Base-by-base conservation (phyloP, 2,797 vertebrate genomes). In the Vultur gryphus region DNA sequence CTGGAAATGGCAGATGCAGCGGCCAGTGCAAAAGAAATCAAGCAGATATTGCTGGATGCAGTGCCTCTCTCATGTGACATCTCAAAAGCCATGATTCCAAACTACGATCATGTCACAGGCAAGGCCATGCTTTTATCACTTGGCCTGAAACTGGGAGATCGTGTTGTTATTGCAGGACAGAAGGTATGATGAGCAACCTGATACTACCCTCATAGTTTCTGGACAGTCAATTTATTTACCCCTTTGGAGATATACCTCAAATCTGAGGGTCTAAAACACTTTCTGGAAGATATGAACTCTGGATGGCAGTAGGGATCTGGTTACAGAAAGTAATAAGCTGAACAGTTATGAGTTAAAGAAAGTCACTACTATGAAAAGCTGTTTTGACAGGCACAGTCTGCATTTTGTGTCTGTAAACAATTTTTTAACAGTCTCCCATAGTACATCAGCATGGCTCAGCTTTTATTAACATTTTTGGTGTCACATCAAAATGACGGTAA, bases 1-100 rank as follows among this genome's bases (percentile, higher is more conserved):
- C 88, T 99, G 91, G 99, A 99, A 92, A 99, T 99, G 99, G 99
- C 99, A 2, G 99, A 99, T 11, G 99, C 99, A 1, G 99, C 99
- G 0, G 98, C 98, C 3, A 98, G 99, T 33, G 99, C 99, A 35
- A 99, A 99, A 96, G 99, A 99, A 92, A 98, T 99, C 71, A 98
- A 98, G 77, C 97, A 98, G 87, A 97, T 99, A 94, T 94, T 99
- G 79, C 97, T 98, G 62, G 99, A 98, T 43, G 98, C 98, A 1
- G 95, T 98, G 58, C 99, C 99, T 69, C 97, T 98, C 88, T 97
- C 98, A 0, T 98, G 98, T 75, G 97, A 98, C 29, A 95, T 98
- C 77, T 96, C 98, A 29, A 98, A 98, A 90, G 95, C 98, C 54
- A 51, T 94, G 26, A 97, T 98, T 75, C 97, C 97, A 5, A 95